These are phyloP conservation scores for Etheostoma nigrum DNA, from an alignment of 2,797 vertebrate species.

Conservation along the genomic window DNA sequence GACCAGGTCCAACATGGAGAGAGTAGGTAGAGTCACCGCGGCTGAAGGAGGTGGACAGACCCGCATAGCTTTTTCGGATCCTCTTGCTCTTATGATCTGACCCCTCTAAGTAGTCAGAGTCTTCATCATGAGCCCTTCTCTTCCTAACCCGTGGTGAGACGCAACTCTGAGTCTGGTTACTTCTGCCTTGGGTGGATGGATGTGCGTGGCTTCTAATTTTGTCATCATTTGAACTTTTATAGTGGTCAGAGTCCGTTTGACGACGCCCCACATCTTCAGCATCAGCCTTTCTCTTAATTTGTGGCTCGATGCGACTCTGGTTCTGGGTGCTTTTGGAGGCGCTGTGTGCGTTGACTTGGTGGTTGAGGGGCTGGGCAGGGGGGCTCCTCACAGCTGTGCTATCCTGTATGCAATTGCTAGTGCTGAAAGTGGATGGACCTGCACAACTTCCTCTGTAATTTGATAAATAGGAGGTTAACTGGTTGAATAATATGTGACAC, in stretches of 20 bases:
- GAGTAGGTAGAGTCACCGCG: neutral
- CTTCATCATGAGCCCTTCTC: neutral
- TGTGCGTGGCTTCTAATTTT: neutral
- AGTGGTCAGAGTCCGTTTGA: neutral
- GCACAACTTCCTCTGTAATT: neutral
- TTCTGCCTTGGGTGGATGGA: neutral
- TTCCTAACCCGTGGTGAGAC: neutral
- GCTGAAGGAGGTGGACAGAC: neutral
- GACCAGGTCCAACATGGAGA: neutral
- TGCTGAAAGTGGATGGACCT: neutral
- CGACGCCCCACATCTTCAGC: neutral
- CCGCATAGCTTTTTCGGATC: neutral
- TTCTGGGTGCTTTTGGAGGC: neutral
- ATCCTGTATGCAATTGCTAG: neutral
- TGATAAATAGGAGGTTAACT: neutral
- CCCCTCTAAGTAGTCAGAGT: neutral
- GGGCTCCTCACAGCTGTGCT: neutral
- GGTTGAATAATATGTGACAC: neutral
- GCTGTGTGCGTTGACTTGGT: accelerated
- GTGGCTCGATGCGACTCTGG: neutral
- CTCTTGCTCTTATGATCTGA: neutral
- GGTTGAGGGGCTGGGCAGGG: neutral
- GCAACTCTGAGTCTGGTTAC: neutral
- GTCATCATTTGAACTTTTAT: neutral
- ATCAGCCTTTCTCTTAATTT: neutral